Evolutionary conservation across 2,888 invertebrate genomes (phyloP).

Genomic region (Salpingus planirostris): DNA sequence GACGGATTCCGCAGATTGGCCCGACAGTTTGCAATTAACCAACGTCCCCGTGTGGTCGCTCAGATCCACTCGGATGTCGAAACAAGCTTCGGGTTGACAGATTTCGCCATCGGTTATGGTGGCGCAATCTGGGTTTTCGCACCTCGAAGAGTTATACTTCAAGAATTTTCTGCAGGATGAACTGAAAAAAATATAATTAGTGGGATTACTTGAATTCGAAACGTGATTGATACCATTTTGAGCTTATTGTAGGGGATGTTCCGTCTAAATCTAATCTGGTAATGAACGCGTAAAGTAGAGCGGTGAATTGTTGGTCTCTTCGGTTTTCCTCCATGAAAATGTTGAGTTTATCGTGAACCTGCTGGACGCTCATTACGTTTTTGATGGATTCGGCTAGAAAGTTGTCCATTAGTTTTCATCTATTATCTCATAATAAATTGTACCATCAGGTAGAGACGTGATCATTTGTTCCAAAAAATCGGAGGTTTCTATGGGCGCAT

Average conservation of each 20-base stretch:
- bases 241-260: constrained; percentile 32
- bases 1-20: constrained; percentile 50
- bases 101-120: constrained; percentile 28
- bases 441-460: constrained; percentile 39
- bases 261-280: constrained; percentile 66
- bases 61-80: constrained; percentile 54
- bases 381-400: constrained; percentile 48
- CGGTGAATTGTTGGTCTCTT: constrained; percentile 55
- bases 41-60: constrained; percentile 64
- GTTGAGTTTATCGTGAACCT: constrained; percentile 44
- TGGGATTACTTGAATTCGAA: no score
- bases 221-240: constrained; percentile 38
- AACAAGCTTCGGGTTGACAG: no score
- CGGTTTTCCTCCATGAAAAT: constrained; percentile 37
- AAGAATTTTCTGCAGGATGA: constrained; percentile 27
- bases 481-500: constrained; percentile 34
- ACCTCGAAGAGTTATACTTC: constrained; percentile 20
- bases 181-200: no score
- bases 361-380: constrained; percentile 51
- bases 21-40: constrained; percentile 47
- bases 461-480: constrained; percentile 32
- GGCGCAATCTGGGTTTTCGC: constrained; percentile 38
- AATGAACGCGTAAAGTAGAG: constrained; percentile 56
- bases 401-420: background rate
- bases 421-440: background rate